Percentiles rank a stretch among this genome's conserved stretches.
Conservation (phyloP, 1,140 invertebrate genomes). For the Sitobion miscanthi region DNA sequence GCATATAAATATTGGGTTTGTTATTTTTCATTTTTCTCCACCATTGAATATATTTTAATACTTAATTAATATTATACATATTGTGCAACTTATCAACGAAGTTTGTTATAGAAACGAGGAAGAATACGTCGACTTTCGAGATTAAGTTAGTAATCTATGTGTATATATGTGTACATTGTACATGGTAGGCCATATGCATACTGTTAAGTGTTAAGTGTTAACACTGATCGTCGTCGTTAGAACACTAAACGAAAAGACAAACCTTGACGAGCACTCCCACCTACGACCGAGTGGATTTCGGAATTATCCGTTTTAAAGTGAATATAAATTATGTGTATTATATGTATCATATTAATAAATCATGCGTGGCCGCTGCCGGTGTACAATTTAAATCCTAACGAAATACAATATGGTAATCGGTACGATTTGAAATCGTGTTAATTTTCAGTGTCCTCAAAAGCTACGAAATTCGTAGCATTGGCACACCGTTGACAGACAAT, state of each 20-base stretch:
- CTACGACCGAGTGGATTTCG: neutral
- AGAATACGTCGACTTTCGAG: neutral
- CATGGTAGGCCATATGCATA: neutral
- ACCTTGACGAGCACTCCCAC: conserved; percentile 22
- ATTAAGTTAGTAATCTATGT: neutral
- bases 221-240: neutral
- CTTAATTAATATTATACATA: neutral
- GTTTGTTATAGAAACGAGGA: neutral
- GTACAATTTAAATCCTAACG: neutral
- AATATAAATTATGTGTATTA: neutral
- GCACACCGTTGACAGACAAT: neutral
- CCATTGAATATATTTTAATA: neutral
- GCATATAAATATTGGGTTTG: neutral
- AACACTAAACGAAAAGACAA: conserved; percentile 1
- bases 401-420: conserved; percentile 13
- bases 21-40: neutral
- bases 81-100: neutral
- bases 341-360: neutral
- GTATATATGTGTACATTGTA: neutral
- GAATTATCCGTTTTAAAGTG: conserved; percentile 21
- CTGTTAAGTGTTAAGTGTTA: neutral
- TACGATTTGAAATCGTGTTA: neutral
- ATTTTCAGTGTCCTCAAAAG: neutral
- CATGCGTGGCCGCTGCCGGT: neutral
- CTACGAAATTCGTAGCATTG: neutral